phyloP scores from a whole-genome alignment of 2,888 invertebrate species.

The Dolichomitus sp. region DNA sequence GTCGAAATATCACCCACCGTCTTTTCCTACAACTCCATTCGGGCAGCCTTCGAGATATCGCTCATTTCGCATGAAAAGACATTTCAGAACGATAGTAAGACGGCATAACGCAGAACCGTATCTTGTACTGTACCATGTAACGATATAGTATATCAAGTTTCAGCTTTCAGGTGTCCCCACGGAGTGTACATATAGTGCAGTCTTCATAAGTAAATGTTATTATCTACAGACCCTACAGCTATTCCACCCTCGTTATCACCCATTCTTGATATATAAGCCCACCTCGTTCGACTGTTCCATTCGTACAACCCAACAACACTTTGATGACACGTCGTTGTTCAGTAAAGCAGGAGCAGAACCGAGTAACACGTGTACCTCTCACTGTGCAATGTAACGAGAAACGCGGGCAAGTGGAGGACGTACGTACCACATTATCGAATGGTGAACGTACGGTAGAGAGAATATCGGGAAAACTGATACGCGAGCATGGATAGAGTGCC shows the following conservation, averaged over 20 bases:
- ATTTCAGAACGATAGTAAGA: conserved; percentile 23
- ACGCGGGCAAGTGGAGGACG: conserved; percentile 13
- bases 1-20: conserved; percentile 28
- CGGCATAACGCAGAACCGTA: background rate
- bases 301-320: conserved; percentile 43
- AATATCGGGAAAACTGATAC: conserved; percentile 58
- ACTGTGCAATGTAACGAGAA: conserved; percentile 40
- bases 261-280: conserved; percentile 16
- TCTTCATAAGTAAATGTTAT: background rate
- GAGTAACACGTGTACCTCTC: conserved; percentile 32
- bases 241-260: conserved; percentile 50
- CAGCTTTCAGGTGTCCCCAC: background rate
- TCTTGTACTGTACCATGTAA: background rate
- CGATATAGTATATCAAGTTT: background rate
- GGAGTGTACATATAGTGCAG: background rate
- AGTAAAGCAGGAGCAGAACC: conserved; percentile 18
- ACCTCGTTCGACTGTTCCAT: conserved; percentile 34
- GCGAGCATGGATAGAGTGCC: conserved; percentile 37
- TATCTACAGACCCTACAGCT: conserved; percentile 1
- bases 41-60: conserved; percentile 7
- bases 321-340: conserved; percentile 51
- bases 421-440: conserved; percentile 53
- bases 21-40: conserved; percentile 2
- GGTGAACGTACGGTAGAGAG: conserved; percentile 24
- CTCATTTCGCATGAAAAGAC: conserved; percentile 42